phyloP scores from a whole-genome alignment of 2,888 invertebrate species.

The Cryptus armator region DNA sequence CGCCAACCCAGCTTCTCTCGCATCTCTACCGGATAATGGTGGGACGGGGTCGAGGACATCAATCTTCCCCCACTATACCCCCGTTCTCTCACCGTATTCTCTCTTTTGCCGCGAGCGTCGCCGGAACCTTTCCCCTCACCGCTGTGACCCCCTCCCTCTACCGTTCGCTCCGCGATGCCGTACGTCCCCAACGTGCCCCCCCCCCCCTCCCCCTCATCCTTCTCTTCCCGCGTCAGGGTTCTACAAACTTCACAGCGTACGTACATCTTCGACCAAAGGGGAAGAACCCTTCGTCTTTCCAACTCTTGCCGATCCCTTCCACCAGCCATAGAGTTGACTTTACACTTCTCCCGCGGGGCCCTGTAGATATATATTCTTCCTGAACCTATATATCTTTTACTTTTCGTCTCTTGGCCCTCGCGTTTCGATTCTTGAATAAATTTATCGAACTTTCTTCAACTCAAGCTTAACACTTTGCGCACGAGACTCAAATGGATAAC shows the following conservation, averaged over 20 bases:
- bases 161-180: conserved; percentile 72
- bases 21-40: conserved; percentile 72
- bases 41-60: conserved; percentile 84
- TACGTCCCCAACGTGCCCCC: conserved; percentile 53
- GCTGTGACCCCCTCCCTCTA: conserved; percentile 75
- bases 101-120: conserved; percentile 66
- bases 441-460: conserved; percentile 24
- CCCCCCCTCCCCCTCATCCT: conserved; percentile 35
- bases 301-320: conserved; percentile 66
- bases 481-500: neutral
- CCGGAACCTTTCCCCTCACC: conserved; percentile 76
- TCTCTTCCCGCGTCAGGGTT: conserved; percentile 47
- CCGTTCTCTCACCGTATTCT: conserved; percentile 73
- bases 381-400: conserved; percentile 16
- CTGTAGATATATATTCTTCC: conserved; percentile 59
- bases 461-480: neutral
- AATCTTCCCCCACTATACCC: conserved; percentile 81
- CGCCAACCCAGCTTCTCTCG: conserved; percentile 72
- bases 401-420: conserved; percentile 26
- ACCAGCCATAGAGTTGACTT: conserved; percentile 77
- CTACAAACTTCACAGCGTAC: conserved; percentile 54
- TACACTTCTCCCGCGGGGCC: conserved; percentile 75
- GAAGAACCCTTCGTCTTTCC: conserved; percentile 80
- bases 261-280: conserved; percentile 74
- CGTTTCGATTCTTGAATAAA: conserved; percentile 31